Evolutionary conservation across 2,113 vertebrate species (phyloP), one percentile per base, ranked within the genome.

Genomic region (Maccullochella peelii): DNA sequence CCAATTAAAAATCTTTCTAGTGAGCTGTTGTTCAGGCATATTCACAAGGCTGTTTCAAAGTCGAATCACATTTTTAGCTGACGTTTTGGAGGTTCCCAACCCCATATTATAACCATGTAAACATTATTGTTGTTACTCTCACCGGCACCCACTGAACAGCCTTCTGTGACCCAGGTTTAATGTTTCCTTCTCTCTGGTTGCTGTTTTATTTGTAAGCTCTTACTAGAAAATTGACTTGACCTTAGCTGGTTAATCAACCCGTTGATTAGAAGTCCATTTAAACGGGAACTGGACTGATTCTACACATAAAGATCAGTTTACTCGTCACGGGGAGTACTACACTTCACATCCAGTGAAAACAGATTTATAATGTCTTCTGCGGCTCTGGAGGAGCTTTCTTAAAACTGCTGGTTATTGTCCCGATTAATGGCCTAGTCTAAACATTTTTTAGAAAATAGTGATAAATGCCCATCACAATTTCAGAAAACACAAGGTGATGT

Each of bases 241-340:
- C 82, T 74, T 58, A 72, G 54, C 66, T 36, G 23, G 62, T 67
- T 66, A 81, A 83, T 90, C 75, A 86, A 77, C 86, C 66, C 38
- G 11, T 50, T 84, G 55, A 91, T 92, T 83, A 79, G 33, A 89
- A 83, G 86, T 86, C 70, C 47, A 70, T 89, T 88, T 72, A 77
- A 67, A 74, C 30, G n/a, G 73, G 62, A 67, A 21, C 75, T 63
- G 61, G 61, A 54, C 69, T 54, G 44, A 80, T 83, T 76, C 65
- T 50, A 44, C 27, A 62, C 72, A 36, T 65, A 30, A 57, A 55
- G 20, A 67, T 63, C 38, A 20, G 21, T 63, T 67, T 20, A 21
- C 50, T 73, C 3, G 14, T 70, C 11, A 44, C 44, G 12, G 8
- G 27, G 38, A 54, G 47, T 8, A 4, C 47, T 30, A 23, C 54